Evolutionary conservation across 2,113 vertebrate species (phyloP).

Genomic region (Pogonocichla stellata): DNA sequence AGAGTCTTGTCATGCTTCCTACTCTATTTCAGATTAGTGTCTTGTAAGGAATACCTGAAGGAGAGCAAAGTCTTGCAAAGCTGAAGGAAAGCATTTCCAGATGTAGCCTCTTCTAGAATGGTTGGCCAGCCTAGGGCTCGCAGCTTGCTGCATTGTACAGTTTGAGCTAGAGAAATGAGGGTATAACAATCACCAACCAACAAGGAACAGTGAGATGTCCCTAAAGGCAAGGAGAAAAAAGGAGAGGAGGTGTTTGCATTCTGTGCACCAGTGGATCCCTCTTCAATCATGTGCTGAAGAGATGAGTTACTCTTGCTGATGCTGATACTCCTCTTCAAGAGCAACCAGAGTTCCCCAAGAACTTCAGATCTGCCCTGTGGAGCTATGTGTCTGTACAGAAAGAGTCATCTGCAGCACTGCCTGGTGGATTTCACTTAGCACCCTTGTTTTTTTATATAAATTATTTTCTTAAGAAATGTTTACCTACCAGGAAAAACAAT

Average conservation of each 20-base stretch:
- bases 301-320: neutral
- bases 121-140: neutral
- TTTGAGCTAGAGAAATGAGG: neutral
- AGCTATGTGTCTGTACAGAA: neutral
- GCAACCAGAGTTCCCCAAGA: neutral
- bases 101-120: neutral
- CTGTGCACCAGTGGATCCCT: neutral
- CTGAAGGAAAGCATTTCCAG: neutral
- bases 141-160: neutral
- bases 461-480: neutral
- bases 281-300: neutral
- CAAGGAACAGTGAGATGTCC: neutral
- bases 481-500: neutral
- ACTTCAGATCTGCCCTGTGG: neutral
- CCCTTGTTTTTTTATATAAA: neutral
- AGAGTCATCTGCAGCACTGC: neutral
- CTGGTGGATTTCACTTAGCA: neutral
- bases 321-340: neutral
- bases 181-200: accelerated
- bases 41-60: neutral
- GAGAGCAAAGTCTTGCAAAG: neutral
- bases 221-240: neutral
- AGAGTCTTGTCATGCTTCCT: neutral
- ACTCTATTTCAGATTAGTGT: neutral
- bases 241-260: neutral